Percentiles rank a stretch among this genome's conserved stretches.
Conservation (phyloP, 2,888 invertebrate species). For the Macrostomum cliftonense region DNA sequence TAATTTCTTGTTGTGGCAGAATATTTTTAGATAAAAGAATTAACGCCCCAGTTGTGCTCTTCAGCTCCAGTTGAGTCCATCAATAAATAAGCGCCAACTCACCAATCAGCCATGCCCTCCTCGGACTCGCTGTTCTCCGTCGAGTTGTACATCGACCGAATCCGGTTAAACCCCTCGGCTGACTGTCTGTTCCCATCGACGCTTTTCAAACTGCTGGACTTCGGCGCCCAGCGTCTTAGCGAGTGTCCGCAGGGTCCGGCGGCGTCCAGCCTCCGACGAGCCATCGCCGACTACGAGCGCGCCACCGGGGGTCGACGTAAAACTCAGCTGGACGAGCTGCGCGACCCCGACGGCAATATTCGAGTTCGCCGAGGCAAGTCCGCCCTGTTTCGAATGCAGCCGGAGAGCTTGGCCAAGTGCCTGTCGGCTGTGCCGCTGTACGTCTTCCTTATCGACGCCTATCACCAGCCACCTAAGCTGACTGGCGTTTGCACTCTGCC, state of each 20-base stretch:
- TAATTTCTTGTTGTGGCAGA: too few relatives aligned
- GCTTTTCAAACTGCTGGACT: constrained; percentile 4
- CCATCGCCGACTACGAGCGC: neutral
- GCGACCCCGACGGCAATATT: constrained; percentile 5
- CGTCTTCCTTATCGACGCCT: neutral
- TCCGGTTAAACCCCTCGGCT: neutral
- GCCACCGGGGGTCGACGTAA: neutral
- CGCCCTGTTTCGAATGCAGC: neutral
- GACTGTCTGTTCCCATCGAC: constrained; percentile 3
- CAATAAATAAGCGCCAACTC: too few relatives aligned
- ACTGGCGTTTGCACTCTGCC: neutral
- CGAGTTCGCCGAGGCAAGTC: constrained; percentile 1
- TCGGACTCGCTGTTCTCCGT: neutral
- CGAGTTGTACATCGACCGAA: constrained; percentile 4
- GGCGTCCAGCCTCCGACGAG: neutral
- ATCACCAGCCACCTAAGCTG: neutral
- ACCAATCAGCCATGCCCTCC: too few relatives aligned
- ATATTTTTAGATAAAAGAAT: too few relatives aligned
- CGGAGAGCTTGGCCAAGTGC: neutral
- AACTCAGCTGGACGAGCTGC: constrained; percentile 2
- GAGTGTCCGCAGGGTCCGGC: neutral
- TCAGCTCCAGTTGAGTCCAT: too few relatives aligned
- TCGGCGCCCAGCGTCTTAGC: neutral
- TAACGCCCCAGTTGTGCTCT: too few relatives aligned
- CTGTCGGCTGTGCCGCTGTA: constrained; percentile 1